Base-by-base conservation (phyloP, 92 coral and sea anemone species). In the Palythoa grandis region DNA sequence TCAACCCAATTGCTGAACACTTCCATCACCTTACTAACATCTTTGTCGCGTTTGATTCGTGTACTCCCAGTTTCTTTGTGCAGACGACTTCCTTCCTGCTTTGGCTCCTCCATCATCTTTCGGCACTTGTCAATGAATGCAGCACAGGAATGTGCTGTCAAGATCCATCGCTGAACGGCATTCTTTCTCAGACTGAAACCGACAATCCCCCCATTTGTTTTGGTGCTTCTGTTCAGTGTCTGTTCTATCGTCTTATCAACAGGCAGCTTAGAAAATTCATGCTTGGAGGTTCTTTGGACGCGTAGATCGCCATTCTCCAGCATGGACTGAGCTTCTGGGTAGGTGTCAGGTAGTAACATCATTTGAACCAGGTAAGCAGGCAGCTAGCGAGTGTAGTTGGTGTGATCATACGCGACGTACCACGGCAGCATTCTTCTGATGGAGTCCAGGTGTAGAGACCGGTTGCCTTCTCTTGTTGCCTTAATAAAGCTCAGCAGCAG, bases 141-240 rank as follows among this genome's bases (percentile, higher is more conserved):
- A 4, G 70, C 70, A 66, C 70, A 35, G 2, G 70, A n/a, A 66
- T 66, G 35, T 4, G 70, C 70, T 66, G 70, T 66, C 19, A 93
- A 22, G 63, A 89, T 70, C 94, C 96, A 93, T 25, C 91, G 87
- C 71, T 91, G 94, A n/a, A 91, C 96, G 66, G 94, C 94, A 58
- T 68, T 82, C 37, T n/a, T 66, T 66, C 1, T 66, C 0, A 66
- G 70, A 66, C 29, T n/a, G 8, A 66, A 66, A 4, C 70, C 70
- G 0, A 66, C 70, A 11, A 66, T 66, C 0, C 35, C 70, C 1
- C 70, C 70, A 1, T n/a, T 66, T 20, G 71, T 66, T 66, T 66
- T 66, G 0, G 71, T 20, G 11, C 38, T 66, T 66, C 71, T 66
- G 71, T n/a, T 66, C 13, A 66, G 13, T 7, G 93, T 91, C 78